Percentiles rank a stretch among this genome's conserved stretches.
Conservation (phyloP, 1,140 invertebrate genomes). For the Delia radicum region DNA sequence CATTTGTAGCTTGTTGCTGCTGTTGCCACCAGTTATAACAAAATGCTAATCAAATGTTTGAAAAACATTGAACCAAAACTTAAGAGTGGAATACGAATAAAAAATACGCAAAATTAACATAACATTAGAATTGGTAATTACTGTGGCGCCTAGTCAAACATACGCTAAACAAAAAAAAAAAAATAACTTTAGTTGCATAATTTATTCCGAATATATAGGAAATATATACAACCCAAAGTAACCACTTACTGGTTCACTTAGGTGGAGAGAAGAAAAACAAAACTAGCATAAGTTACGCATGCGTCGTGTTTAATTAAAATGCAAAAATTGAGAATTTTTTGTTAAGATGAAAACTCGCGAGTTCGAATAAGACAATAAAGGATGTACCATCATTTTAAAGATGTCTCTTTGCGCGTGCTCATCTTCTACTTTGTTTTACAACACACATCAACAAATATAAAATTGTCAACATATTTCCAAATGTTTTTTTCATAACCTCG, state of each 20-base stretch:
- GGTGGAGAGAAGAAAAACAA: not conserved
- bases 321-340: not conserved
- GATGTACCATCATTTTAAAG: too few species aligned
- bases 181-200: not conserved
- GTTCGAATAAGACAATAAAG: too few species aligned
- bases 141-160: slow-evolving; percentile 47
- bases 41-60: not conserved
- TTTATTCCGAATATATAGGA: not conserved
- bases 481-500: too few species aligned
- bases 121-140: slow-evolving; percentile 55
- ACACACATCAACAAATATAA: not conserved
- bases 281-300: slow-evolving; percentile 30
- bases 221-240: not conserved
- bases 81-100: not conserved
- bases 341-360: too few species aligned
- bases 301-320: slow-evolving; percentile 33
- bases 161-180: not conserved
- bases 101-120: slow-evolving; percentile 41
- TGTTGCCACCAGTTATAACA: not conserved
- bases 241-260: not conserved
- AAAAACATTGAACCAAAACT: slow-evolving; percentile 36
- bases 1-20: not conserved
- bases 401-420: not conserved
- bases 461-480: too few species aligned
- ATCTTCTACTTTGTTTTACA: not conserved